These are phyloP conservation scores for Ailurus styani DNA, from an alignment of 2,113 vertebrate species.

Conservation along the genomic window DNA sequence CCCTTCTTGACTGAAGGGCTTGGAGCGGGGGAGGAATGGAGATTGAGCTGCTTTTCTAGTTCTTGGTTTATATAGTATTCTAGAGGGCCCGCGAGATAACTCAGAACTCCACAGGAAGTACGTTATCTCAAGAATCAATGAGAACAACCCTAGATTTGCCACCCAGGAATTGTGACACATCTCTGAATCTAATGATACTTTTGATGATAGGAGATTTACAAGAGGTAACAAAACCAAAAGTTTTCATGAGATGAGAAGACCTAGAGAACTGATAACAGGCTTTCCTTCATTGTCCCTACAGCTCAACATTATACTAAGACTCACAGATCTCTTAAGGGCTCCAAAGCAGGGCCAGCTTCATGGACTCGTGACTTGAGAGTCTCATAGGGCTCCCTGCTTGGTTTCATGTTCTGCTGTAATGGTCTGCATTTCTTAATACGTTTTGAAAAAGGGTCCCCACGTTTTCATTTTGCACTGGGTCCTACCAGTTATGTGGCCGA, in stretches of 20 bases:
- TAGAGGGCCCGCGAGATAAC: not conserved
- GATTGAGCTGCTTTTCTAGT: not conserved
- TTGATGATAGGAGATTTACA: not conserved
- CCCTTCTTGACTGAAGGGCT: not conserved
- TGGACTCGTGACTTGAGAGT: not conserved
- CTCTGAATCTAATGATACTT: not conserved
- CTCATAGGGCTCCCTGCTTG: not conserved
- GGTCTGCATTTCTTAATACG: not conserved
- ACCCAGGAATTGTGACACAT: not conserved
- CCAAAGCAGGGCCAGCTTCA: not conserved
- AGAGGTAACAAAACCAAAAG: not conserved
- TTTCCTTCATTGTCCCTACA: not conserved
- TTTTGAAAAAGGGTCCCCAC: not conserved
- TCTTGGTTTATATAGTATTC: not conserved
- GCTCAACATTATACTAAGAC: not conserved
- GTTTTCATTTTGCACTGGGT: not conserved
- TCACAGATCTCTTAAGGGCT: not conserved
- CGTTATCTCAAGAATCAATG: constrained; percentile 9
- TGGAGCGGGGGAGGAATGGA: not conserved
- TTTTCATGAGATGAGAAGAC: not conserved
- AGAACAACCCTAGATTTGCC: not conserved
- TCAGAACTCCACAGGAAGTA: not conserved
- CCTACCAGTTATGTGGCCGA: not conserved
- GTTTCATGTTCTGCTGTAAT: not conserved
- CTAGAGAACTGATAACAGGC: not conserved